Evolutionary conservation across 2,888 invertebrate genomes (phyloP), one percentile per base, ranked within the genome.

Genomic region (Melanotus villosus): DNA sequence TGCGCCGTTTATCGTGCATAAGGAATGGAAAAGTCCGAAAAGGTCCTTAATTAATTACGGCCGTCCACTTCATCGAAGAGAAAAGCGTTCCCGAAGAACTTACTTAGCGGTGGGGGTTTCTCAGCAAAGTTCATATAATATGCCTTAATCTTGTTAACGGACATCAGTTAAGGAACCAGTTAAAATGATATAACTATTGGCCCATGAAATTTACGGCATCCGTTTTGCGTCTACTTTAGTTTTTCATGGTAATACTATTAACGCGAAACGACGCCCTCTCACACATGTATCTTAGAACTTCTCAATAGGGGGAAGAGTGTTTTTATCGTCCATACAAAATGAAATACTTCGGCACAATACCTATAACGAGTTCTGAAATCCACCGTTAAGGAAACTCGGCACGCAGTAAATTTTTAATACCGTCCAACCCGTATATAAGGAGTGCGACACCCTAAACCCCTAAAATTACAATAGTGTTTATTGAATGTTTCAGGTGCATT

Each of bases 361-460:
- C 36, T 57, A 38, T 36, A 68, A 68, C 52, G 52, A 26, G 45
- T 32, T 57, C 62, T 26, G 58, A 66, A 71, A 71, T 71, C 71
- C 65, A 68, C 60, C 65, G 65, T 70, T 70, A 70, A 65, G 41
- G 60, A 56, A 70, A 65, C 65, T 38, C 69, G 64, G 68, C 71
- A 62, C 71, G 71, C 68, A 71, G 65, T 71, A 68, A 71, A 71
- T 69, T 69, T 71, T 68, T 71, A 71, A 71, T 62, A 45, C 63
- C 60, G 12, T 57, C 52, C 65, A 65, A 70, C 41, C 14, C 41
- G 21, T 47, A 57, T 14, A 56, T 56, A 56, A 56, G 9, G 36
- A 21, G 52, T 43, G 54, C 58, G 66, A 68, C 71, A 71, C 66
- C 71, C 62, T 66, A 60, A 68, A 47, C 12, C 63, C 47, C 58